Evolutionary conservation across 2,888 invertebrate species (phyloP).

Genomic region (Agrochola macilenta): DNA sequence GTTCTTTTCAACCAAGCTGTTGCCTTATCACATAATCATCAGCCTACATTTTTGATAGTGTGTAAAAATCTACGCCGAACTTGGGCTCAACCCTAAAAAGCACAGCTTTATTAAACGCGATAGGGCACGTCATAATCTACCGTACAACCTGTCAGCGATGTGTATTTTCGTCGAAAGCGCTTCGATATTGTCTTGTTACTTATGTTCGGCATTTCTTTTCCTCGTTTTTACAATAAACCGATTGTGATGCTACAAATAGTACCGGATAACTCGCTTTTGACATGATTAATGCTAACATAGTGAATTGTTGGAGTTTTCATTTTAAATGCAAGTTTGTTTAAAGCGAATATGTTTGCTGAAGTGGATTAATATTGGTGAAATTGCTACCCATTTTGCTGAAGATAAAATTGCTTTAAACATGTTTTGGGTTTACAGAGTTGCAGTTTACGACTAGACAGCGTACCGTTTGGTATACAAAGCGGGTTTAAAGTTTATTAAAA

Average conservation of each 20-base stretch:
- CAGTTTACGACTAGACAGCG: constrained; percentile 31
- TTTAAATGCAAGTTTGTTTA: constrained; percentile 45
- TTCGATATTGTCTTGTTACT: constrained; percentile 63
- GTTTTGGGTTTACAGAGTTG: constrained; percentile 39
- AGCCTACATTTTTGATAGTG: background rate
- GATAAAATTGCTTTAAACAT: constrained; percentile 38
- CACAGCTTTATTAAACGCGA: constrained; percentile 82
- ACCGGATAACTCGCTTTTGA: constrained; percentile 31
- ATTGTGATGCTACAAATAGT: constrained; percentile 59
- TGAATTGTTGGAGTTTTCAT: constrained; percentile 36
- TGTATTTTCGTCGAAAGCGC: constrained; percentile 69
- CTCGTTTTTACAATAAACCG: constrained; percentile 67
- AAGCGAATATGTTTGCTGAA: constrained; percentile 32
- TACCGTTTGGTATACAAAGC: constrained; percentile 19
- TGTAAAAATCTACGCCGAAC: background rate
- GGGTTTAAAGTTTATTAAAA: constrained; percentile 49
- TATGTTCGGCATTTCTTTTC: constrained; percentile 68
- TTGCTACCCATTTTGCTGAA: constrained; percentile 8
- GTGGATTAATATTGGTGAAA: constrained; percentile 41
- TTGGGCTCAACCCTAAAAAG: constrained; percentile 72
- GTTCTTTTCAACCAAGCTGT: background rate
- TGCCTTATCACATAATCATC: background rate
- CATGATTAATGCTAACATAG: constrained; percentile 55
- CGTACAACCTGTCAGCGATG: constrained; percentile 67
- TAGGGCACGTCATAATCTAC: constrained; percentile 83